A percentile compares a stretch with the other conserved stretches of the same genome.
Conservation (phyloP, 1,140 invertebrate genomes). For the Rhizoglyphus robini region DNA sequence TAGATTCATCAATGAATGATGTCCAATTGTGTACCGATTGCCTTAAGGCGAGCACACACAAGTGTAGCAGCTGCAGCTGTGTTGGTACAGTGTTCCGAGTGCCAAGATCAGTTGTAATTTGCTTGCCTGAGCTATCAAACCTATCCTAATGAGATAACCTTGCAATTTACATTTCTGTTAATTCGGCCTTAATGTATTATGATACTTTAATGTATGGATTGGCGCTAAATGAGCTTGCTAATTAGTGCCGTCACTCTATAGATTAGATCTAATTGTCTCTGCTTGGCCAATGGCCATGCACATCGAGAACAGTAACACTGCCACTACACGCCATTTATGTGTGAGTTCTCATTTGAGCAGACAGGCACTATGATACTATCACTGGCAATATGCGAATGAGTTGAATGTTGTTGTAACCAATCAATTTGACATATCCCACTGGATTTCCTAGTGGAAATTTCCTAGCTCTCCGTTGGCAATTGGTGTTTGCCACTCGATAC, state of each 20-base stretch:
- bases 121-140: neutral
- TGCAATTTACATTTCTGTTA: slow-evolving; percentile 1
- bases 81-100: too few species aligned
- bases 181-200: neutral
- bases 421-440: neutral
- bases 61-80: too few species aligned
- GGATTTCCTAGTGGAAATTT: too few species aligned
- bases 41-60: too few species aligned
- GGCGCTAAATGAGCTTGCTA: too few species aligned
- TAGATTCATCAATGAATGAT: too few species aligned
- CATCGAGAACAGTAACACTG: too few species aligned
- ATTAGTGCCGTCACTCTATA: too few species aligned
- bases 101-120: neutral
- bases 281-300: too few species aligned
- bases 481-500: neutral
- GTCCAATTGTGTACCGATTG: too few species aligned
- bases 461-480: too few species aligned
- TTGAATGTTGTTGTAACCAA: slow-evolving; percentile 1
- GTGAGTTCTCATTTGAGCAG: neutral
- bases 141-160: neutral
- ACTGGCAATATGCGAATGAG: neutral
- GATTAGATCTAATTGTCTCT: neutral
- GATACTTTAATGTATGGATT: slow-evolving; percentile 17
- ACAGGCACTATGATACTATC: neutral
- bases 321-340: too few species aligned